A percentile compares a stretch with the other conserved stretches of the same genome.
These are phyloP conservation scores for Cheilosia variabilis DNA, from an alignment of 2,888 invertebrate genomes.

Conservation along the genomic window DNA sequence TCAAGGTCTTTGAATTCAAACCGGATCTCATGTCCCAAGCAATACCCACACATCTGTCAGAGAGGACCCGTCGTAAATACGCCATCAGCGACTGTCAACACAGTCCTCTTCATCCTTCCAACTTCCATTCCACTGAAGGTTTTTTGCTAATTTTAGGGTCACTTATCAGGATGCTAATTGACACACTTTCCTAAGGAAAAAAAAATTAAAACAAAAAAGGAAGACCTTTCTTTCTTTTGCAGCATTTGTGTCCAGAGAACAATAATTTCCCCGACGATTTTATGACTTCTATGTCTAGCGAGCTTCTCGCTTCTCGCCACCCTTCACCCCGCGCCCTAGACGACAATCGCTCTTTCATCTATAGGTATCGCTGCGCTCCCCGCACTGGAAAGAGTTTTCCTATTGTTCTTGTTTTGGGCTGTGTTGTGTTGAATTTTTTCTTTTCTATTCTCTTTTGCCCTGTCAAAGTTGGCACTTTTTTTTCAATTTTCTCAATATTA, in stretches of 20 bases:
- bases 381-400: constrained; percentile 36
- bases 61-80: not conserved
- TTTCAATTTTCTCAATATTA: constrained; percentile 67
- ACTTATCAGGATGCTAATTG: constrained; percentile 73
- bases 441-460: constrained; percentile 43
- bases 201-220: constrained; percentile 8
- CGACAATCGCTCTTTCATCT: not conserved
- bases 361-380: constrained; percentile 52
- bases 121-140: constrained; percentile 30
- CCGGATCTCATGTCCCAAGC: not conserved
- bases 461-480: constrained; percentile 63
- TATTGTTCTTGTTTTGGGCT: constrained; percentile 26
- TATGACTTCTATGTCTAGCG: constrained; percentile 69
- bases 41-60: not conserved
- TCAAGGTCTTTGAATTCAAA: not conserved
- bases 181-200: constrained; percentile 54
- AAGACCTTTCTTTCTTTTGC: constrained; percentile 10
- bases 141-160: constrained; percentile 66
- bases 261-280: constrained; percentile 66
- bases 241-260: constrained; percentile 40
- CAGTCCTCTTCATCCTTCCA: not conserved
- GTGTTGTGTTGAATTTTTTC: not conserved
- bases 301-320: constrained; percentile 16
- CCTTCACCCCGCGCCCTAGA: not conserved
- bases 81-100: constrained; percentile 5